Conservation (phyloP, 2,888 invertebrate genomes). For the Sphinx pinastri region DNA sequence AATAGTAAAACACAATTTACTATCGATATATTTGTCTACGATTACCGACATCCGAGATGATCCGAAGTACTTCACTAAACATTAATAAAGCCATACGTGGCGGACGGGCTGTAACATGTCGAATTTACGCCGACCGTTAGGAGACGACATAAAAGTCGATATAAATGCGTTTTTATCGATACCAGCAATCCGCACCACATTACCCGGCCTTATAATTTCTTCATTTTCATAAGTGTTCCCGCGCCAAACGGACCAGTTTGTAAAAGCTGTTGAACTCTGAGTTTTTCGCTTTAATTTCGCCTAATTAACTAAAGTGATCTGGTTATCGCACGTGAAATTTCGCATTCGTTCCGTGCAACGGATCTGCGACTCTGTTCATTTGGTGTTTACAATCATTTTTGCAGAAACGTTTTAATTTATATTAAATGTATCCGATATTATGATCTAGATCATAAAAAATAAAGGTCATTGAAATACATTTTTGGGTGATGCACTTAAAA, state of each 20-base stretch:
- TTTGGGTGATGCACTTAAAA: not conserved
- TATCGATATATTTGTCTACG: slow-evolving; percentile 48
- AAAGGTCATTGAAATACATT: slow-evolving; percentile 6
- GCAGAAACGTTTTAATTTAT: not conserved
- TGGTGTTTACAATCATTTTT: not conserved
- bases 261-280: slow-evolving; percentile 14
- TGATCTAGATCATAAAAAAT: slow-evolving; percentile 15
- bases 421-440: slow-evolving; percentile 9
- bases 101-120: slow-evolving; percentile 58
- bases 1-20: slow-evolving; percentile 57
- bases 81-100: slow-evolving; percentile 67
- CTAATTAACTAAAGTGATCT: slow-evolving; percentile 21
- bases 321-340: slow-evolving; percentile 22
- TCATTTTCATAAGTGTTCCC: slow-evolving; percentile 62
- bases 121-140: slow-evolving; percentile 72
- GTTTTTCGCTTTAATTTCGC: slow-evolving; percentile 15
- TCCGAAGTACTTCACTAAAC: slow-evolving; percentile 60
- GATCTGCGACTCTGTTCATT: not conserved
- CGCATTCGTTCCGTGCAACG: not conserved
- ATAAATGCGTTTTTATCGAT: slow-evolving; percentile 72
- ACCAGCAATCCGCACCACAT: slow-evolving; percentile 63
- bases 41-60: slow-evolving; percentile 57
- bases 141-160: slow-evolving; percentile 67
- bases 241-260: slow-evolving; percentile 50
- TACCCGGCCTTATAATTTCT: slow-evolving; percentile 68